These are phyloP conservation scores for Melanotaenia duboulayi DNA, from an alignment of 2,113 vertebrate genomes.

Conservation along the genomic window DNA sequence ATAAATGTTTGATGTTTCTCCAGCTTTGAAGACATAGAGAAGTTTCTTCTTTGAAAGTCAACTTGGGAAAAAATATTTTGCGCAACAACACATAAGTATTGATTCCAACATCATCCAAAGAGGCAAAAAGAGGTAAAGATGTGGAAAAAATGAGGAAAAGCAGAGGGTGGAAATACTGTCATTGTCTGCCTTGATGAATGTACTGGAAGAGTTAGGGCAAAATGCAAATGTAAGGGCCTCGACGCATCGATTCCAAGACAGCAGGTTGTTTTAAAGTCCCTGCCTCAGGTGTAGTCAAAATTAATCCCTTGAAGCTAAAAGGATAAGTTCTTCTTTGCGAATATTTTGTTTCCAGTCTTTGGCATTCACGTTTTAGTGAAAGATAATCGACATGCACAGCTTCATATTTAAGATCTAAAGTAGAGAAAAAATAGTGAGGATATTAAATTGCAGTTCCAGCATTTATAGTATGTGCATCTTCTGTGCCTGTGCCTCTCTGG, in stretches of 20 bases:
- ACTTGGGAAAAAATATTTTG: slow-evolving; percentile 4
- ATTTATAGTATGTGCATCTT: slow-evolving; percentile 55
- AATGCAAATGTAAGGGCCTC: slow-evolving; percentile 4
- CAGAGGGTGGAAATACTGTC: neutral
- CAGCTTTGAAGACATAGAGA: neutral
- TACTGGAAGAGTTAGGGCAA: slow-evolving; percentile 2
- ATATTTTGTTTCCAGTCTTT: slow-evolving; percentile 48
- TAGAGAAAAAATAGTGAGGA: slow-evolving; percentile 49
- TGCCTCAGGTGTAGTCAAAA: slow-evolving; percentile 14
- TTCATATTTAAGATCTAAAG: slow-evolving; percentile 62
- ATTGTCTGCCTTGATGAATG: slow-evolving; percentile 36
- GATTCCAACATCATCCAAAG: slow-evolving; percentile 21
- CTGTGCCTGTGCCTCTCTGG: slow-evolving; percentile 26
- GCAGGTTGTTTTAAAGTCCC: neutral
- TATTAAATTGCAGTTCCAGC: slow-evolving; percentile 74
- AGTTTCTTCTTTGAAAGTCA: slow-evolving; percentile 7
- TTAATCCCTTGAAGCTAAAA: slow-evolving; percentile 37
- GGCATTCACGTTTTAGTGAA: slow-evolving; percentile 50
- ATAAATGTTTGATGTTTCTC: neutral
- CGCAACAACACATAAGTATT: slow-evolving; percentile 13
- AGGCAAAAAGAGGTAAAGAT: slow-evolving; percentile 22
- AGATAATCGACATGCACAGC: slow-evolving; percentile 68
- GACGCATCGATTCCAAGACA: neutral
- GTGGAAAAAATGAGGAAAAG: slow-evolving; percentile 2
- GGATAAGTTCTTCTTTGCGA: neutral